Percentiles rank a stretch among this genome's conserved stretches.
Evolutionary conservation across 2,797 vertebrate genomes (phyloP).

Genomic region (Tenualosa ilisha): DNA sequence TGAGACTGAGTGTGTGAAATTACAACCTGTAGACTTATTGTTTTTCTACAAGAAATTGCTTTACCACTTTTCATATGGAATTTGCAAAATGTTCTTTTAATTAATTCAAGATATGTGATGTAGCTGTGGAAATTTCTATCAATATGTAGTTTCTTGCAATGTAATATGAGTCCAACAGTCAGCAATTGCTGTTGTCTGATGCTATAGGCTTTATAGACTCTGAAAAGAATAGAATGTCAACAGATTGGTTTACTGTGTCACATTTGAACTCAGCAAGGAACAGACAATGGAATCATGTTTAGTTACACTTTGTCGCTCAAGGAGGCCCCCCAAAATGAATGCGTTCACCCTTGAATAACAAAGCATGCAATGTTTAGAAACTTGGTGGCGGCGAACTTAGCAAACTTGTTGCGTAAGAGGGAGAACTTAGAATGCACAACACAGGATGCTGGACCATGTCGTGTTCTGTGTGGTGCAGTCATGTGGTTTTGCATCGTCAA

Average conservation of each 20-base stretch:
- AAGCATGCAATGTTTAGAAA: neutral
- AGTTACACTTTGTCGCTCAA: neutral
- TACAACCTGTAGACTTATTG: neutral
- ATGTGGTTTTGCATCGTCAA: neutral
- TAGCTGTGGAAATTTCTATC: neutral
- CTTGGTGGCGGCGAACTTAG: neutral
- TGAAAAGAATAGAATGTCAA: neutral
- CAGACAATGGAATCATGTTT: constrained; percentile 1
- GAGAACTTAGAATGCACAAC: neutral
- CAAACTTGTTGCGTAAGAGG: neutral
- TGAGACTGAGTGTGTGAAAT: neutral
- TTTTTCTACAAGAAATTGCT: neutral
- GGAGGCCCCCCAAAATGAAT: neutral
- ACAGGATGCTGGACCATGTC: neutral
- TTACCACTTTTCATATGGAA: neutral
- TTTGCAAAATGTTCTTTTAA: neutral
- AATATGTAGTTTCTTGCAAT: neutral
- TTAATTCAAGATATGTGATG: neutral
- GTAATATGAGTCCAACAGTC: neutral
- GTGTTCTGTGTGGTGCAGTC: neutral
- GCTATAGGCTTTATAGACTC: neutral
- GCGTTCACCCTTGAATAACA: neutral
- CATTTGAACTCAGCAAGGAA: constrained; percentile 2
- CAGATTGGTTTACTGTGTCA: constrained; percentile 11
- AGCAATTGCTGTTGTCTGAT: neutral